phyloP scores from a whole-genome alignment of 2,113 vertebrate species.

The Bothrops jararaca region DNA sequence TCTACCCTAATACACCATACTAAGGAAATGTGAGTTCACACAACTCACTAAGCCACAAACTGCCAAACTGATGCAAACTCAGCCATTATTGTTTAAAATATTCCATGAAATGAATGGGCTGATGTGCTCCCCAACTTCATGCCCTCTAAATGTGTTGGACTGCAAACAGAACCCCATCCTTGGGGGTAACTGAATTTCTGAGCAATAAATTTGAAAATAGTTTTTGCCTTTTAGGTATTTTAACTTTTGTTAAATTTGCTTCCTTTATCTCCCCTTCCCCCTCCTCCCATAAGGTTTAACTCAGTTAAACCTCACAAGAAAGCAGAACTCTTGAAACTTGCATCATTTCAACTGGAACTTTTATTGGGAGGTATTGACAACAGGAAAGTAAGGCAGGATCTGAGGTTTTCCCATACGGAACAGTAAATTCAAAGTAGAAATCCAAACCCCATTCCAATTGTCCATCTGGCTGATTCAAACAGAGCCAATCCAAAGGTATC shows the following conservation, averaged over 20 bases:
- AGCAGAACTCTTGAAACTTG: too few relatives aligned
- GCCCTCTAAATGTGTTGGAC: not conserved
- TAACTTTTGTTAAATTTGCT: not conserved
- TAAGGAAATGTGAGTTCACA: not conserved
- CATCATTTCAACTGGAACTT: too few relatives aligned
- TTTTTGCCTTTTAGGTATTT: not conserved
- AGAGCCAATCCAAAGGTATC: too few relatives aligned
- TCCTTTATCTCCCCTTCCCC: not conserved
- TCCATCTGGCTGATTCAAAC: too few relatives aligned
- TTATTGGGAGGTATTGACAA: too few relatives aligned
- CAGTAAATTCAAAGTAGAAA: too few relatives aligned
- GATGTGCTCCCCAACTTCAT: not conserved
- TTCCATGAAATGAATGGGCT: not conserved
- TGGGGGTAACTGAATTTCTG: not conserved
- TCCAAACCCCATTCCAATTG: too few relatives aligned
- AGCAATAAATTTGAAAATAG: not conserved
- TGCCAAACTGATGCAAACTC: not conserved
- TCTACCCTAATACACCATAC: not conserved
- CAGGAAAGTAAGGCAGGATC: too few relatives aligned
- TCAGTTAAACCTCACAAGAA: too few relatives aligned
- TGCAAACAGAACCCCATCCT: not conserved
- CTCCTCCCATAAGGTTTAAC: too few relatives aligned
- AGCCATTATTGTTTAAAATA: not conserved
- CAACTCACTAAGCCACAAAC: not conserved
- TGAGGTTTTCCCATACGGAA: too few relatives aligned